Base-by-base conservation (phyloP, 2,797 vertebrate genomes). In the Myotis pilosus region DNA sequence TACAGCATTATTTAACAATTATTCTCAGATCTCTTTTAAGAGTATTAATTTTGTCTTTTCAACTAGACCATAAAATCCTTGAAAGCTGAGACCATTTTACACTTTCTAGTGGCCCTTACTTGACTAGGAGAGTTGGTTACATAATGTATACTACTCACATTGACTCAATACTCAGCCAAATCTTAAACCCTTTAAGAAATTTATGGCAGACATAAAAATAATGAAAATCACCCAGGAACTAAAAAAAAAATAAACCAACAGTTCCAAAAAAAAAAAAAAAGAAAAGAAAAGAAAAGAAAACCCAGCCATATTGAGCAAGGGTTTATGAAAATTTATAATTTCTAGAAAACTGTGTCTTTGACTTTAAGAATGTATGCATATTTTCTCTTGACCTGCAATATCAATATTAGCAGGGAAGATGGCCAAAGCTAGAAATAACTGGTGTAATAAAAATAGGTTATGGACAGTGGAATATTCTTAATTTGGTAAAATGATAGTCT, bases 1-100 rank as follows among this genome's bases (percentile, higher is more conserved):
- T 47, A 64, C 3, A 41, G 15, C 13, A 47, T 68, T 57, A 83
- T n/a, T 78, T 68, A 71, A 74, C 20, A 89, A 76, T 89, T 88
- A 88, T 80, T 89, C 38, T 91, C 71, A 72, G 8, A 36, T 80
- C 30, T 95, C 84, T 72, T 79, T 49, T 0, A 7, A 89, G 49
- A 90, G 17, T 57, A 74, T 72, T 84, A 49, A 49, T 72, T 95
- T 80, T 96, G 33, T 53, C 51, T 96, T 95, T 66, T 38, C 49
- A 72, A 47, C 12, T 49, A 83, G 36, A 1, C 8, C n/a, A 89
- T 41, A 81, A 91, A 92, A 8, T 79, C 91, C n/a, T 69, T 82
- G 76, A 87, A 87, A 89, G 30, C 53, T 90, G 66, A 89, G 25
- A 57, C 13, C 36, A 68, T 47, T 47, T 69, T 74, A 81, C 9